A percentile compares a stretch with the other conserved stretches of the same genome.
These are phyloP conservation scores for Chorisops tibialis DNA, from an alignment of 2,888 invertebrate genomes.

Conservation along the genomic window DNA sequence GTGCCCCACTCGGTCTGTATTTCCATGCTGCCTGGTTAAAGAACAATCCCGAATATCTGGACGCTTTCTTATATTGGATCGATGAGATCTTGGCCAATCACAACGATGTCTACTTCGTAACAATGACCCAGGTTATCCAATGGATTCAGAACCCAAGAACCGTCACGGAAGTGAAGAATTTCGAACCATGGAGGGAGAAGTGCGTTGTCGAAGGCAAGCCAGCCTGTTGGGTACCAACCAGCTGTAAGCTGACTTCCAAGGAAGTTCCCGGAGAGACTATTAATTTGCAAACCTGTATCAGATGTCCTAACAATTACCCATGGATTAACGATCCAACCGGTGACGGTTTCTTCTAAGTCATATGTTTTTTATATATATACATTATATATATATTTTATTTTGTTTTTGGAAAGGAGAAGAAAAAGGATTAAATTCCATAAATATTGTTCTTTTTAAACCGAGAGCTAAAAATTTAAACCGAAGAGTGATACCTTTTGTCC, in stretches of 20 bases:
- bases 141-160: slow-evolving; percentile 93
- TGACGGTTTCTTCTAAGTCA: slow-evolving; percentile 74
- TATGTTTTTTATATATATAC: slow-evolving; percentile 36
- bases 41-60: slow-evolving; percentile 88
- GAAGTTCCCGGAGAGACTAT: slow-evolving; percentile 93
- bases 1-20: slow-evolving; percentile 83
- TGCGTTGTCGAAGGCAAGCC: slow-evolving; percentile 80
- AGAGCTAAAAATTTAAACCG: not conserved
- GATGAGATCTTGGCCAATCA: slow-evolving; percentile 81
- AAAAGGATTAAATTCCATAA: slow-evolving; percentile 33
- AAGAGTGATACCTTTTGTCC: slow-evolving; percentile 10
- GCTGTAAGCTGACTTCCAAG: slow-evolving; percentile 87
- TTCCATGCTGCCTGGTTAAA: slow-evolving; percentile 93
- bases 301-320: slow-evolving; percentile 92
- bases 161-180: slow-evolving; percentile 79
- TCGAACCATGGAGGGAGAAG: slow-evolving; percentile 93
- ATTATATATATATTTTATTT: slow-evolving; percentile 24
- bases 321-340: slow-evolving; percentile 85
- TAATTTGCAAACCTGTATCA: slow-evolving; percentile 87
- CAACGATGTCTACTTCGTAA: slow-evolving; percentile 90
- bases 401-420: slow-evolving; percentile 24
- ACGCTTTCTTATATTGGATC: slow-evolving; percentile 90
- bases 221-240: slow-evolving; percentile 84
- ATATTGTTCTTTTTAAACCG: slow-evolving; percentile 1
- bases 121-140: slow-evolving; percentile 94